Conservation (phyloP, 2,113 vertebrate genomes). For the Albula goreensis region DNA sequence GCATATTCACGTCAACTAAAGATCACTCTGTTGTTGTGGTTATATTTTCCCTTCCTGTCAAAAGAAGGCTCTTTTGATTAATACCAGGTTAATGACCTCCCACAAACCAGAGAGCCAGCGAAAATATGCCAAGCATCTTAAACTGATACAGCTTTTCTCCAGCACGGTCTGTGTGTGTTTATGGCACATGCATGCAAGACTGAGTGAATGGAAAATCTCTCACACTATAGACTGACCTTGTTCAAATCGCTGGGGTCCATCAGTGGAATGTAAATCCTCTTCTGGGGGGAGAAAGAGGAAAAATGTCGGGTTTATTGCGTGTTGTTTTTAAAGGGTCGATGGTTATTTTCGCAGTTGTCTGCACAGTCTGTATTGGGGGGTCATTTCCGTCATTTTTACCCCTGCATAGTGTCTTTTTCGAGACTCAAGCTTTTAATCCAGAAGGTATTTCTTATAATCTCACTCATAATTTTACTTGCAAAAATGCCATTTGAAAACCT, state of each 20-base stretch:
- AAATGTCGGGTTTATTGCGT: background rate
- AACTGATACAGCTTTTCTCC: constrained; percentile 44
- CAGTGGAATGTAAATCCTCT: background rate
- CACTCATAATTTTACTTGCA: no score
- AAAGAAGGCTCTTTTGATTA: constrained; percentile 42
- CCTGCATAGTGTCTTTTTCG: background rate
- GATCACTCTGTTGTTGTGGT: background rate
- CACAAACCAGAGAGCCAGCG: constrained; percentile 35
- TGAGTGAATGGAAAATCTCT: constrained; percentile 11
- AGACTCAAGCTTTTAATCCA: background rate
- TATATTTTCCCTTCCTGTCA: constrained; percentile 35
- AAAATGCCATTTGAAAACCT: no score
- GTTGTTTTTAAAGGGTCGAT: background rate
- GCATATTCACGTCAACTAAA: background rate
- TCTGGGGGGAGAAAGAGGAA: background rate
- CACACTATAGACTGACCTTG: constrained; percentile 3
- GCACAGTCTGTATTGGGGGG: no score
- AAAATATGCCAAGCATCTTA: constrained; percentile 51
- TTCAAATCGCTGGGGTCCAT: background rate
- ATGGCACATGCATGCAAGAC: background rate
- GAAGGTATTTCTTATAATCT: background rate
- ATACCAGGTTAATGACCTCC: constrained; percentile 50
- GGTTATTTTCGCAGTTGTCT: background rate
- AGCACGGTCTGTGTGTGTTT: constrained; percentile 6
- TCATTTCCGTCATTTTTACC: no score